Percentiles rank a stretch among this genome's conserved stretches.
These are phyloP conservation scores for Synergus japonicus DNA, from an alignment of 2,888 invertebrate species.

Conservation along the genomic window DNA sequence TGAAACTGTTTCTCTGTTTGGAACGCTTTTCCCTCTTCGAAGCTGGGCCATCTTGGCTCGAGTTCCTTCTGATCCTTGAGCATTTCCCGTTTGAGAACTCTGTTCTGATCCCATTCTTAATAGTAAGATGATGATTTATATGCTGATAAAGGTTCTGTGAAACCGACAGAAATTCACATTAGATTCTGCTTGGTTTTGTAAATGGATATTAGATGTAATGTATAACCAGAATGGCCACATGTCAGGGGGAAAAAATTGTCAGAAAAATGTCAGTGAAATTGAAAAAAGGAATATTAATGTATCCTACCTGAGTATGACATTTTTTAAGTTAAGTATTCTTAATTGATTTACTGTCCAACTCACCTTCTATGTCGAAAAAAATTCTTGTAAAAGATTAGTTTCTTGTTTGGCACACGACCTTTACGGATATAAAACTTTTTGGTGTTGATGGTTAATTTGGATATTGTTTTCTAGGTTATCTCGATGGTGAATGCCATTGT, in stretches of 20 bases:
- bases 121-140: background rate
- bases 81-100: slow-evolving; percentile 68
- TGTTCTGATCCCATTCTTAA: slow-evolving; percentile 74
- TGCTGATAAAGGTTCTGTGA: background rate
- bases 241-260: too few relatives aligned
- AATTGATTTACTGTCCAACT: background rate
- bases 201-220: too few relatives aligned
- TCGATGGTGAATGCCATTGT: background rate
- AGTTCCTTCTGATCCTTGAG: slow-evolving; percentile 57
- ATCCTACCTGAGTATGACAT: too few relatives aligned
- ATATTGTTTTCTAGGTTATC: slow-evolving; percentile 14
- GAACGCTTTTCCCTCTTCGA: slow-evolving; percentile 74
- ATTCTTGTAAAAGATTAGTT: slow-evolving; percentile 9
- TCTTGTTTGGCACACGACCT: background rate
- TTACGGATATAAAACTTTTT: background rate
- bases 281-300: too few relatives aligned
- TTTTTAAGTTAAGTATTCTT: background rate
- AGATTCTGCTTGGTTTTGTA: too few relatives aligned
- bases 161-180: background rate
- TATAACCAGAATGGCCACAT: too few relatives aligned
- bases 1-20: slow-evolving; percentile 70
- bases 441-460: background rate
- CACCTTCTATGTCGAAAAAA: slow-evolving; percentile 6
- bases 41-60: slow-evolving; percentile 66
- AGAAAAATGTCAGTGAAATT: too few relatives aligned